Evolutionary conservation across 2,113 vertebrate species (phyloP).

Genomic region (Microcebus lehilahytsara): DNA sequence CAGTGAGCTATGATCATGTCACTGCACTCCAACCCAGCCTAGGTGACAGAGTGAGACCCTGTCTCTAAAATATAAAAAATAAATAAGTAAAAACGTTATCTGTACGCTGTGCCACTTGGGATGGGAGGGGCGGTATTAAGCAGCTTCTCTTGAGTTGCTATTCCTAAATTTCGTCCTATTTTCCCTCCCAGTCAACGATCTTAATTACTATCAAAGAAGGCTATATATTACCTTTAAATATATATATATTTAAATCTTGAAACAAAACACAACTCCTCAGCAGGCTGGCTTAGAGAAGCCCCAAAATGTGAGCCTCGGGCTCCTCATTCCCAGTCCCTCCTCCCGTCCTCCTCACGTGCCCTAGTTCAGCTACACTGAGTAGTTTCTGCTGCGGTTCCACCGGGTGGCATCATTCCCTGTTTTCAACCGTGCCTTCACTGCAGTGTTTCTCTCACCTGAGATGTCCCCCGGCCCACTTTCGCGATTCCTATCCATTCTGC

Average conservation of each 20-base stretch:
- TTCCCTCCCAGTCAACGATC: neutral
- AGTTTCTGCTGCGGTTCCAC: neutral
- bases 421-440: neutral
- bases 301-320: neutral
- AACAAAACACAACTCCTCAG: neutral
- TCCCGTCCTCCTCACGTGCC: neutral
- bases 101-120: fast-evolving
- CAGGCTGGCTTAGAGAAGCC: neutral
- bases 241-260: neutral
- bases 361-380: too few relatives aligned
- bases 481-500: neutral
- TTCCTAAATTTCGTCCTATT: neutral
- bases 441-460: neutral
- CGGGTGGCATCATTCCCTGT: neutral
- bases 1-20: too few relatives aligned
- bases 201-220: neutral
- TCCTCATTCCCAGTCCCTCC: neutral
- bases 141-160: neutral
- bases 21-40: too few relatives aligned
- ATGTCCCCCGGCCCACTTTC: neutral
- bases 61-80: too few relatives aligned
- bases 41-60: too few relatives aligned
- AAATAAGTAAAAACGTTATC: neutral
- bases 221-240: neutral
- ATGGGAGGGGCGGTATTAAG: neutral